phyloP scores from a whole-genome alignment of 2,888 invertebrate species.

The Conops quadrifasciatus region DNA sequence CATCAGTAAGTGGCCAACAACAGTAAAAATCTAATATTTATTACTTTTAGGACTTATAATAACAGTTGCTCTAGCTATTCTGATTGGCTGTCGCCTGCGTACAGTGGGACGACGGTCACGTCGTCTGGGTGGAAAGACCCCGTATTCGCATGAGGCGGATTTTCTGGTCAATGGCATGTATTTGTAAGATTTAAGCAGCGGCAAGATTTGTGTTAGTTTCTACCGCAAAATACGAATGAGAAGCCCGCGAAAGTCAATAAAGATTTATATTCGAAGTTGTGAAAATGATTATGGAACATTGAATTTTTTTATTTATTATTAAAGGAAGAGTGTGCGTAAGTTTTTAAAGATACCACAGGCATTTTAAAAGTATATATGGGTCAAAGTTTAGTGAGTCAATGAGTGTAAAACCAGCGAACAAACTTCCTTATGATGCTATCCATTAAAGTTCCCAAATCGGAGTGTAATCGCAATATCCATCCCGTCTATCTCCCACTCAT shows the following conservation, averaged over 20 bases:
- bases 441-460: too few relatives aligned
- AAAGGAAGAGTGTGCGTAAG: too few relatives aligned
- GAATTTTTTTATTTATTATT: too few relatives aligned
- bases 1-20: background rate
- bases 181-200: conserved; percentile 65
- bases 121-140: conserved; percentile 77
- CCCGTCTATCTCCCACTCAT: too few relatives aligned
- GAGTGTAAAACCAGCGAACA: too few relatives aligned
- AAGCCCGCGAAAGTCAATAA: background rate
- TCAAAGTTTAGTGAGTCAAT: too few relatives aligned
- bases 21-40: too few relatives aligned
- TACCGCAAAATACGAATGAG: background rate
- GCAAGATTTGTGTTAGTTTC: background rate
- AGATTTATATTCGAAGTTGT: background rate
- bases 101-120: conserved; percentile 77
- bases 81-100: conserved; percentile 84
- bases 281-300: too few relatives aligned
- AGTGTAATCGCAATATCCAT: too few relatives aligned
- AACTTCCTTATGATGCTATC: too few relatives aligned
- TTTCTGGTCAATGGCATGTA: conserved; percentile 99
- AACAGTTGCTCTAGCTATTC: conserved; percentile 80
- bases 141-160: conserved; percentile 92
- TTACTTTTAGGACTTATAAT: conserved; percentile 68
- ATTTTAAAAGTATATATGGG: too few relatives aligned
- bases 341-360: too few relatives aligned